These are phyloP conservation scores for Blastomussa wellsi DNA, from an alignment of 92 coral and sea anemone species.

Conservation along the genomic window DNA sequence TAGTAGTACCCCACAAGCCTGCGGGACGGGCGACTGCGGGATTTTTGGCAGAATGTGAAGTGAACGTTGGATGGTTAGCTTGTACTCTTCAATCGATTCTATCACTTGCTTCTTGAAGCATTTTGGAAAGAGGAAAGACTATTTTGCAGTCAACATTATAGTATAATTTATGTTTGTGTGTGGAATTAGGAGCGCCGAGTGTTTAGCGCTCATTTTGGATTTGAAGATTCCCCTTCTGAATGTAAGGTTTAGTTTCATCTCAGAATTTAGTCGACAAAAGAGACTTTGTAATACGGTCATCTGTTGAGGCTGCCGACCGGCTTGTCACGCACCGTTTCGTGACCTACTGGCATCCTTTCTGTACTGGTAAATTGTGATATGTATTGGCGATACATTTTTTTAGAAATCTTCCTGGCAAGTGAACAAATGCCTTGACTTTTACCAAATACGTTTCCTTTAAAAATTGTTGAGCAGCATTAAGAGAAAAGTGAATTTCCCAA, in stretches of 20 bases:
- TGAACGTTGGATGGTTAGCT: not conserved
- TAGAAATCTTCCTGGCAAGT: not conserved
- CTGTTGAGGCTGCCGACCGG: not conserved
- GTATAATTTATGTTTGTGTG: too few relatives aligned
- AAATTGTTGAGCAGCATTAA: not conserved
- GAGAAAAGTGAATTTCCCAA: not conserved
- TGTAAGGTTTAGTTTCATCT: not conserved
- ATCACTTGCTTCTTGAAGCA: too few relatives aligned
- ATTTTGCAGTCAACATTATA: not conserved
- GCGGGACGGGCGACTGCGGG: constrained; percentile 1
- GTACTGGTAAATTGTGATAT: not conserved
- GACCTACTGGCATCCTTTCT: not conserved
- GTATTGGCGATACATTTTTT: too few relatives aligned
- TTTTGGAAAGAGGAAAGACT: not conserved
- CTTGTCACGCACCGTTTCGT: not conserved
- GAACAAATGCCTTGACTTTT: not conserved
- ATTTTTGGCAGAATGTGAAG: not conserved
- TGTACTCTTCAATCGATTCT: too few relatives aligned
- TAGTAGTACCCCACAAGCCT: not conserved
- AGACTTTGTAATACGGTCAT: not conserved
- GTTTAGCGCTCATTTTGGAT: too few relatives aligned
- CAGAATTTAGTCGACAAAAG: not conserved
- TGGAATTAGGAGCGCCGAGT: not conserved
- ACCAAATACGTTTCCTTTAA: not conserved
- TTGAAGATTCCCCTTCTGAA: not conserved